Base-by-base conservation (phyloP, 2,797 vertebrate species). In the Galaxias olidus region DNA sequence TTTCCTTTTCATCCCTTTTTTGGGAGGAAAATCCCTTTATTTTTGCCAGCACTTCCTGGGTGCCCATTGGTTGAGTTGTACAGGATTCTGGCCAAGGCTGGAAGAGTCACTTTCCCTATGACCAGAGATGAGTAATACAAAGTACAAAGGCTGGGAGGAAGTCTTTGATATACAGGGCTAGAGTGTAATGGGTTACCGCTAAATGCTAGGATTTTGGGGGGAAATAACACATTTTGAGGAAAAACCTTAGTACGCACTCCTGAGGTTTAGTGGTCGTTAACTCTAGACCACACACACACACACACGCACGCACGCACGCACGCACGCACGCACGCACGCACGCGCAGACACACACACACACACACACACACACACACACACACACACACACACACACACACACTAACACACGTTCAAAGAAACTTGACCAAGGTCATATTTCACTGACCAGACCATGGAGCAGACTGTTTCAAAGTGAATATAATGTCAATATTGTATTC, bases 31-130 rank as follows among this genome's bases (percentile, higher is more conserved):
- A 5, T 52, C 15, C 15, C 51, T 81, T 66, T 47, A 59, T 59
- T 76, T 72, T 80, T 67, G 70, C 76, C 66, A 47, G 54, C 69
- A 66, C 68, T 68, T 83, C 81, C 77, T 59, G 66, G 78, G 80
- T 85, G 79, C 74, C 70, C 13, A 69, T 75, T 75, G 58, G 68
- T 52, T 44, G 62, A 65, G 65, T 19, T 11, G 18, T 10, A 14
- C 68, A 69, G 77, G 78, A 77, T 75, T 76, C n/a, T n/a, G n/a
- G n/a, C n/a, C 61, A 70, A 75, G 76, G 75, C 62, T 55, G 59
- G 13, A 68, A 43, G 59, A 58, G 68, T 47, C 11, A 45, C 52
- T 54, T 44, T 8, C 13, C 8, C 51, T 30, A 3, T 30, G 30
- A 30, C 30, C 30, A 30, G 30, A 30, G 30, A 18, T 15, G 51